Base-by-base conservation (phyloP, 2,888 invertebrate genomes). In the Criorhina ranunculi region DNA sequence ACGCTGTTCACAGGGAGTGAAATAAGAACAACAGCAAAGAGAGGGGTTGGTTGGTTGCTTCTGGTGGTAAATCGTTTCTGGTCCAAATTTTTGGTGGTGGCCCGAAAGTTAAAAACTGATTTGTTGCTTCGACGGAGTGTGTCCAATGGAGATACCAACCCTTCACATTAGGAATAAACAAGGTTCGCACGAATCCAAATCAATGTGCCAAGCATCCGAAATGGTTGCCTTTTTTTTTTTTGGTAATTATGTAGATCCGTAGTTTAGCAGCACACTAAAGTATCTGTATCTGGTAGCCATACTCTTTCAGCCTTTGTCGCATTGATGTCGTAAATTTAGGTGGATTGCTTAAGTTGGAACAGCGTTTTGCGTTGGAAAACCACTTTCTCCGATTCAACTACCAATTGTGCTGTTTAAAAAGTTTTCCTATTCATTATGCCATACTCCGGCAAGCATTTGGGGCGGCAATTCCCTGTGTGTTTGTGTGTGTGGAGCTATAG, bases 101-200 rank as follows among this genome's bases (percentile, higher is more conserved):
- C 35, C 66, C 49, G 60, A 37, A 85, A 79, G 85, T 80, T 85
- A 69, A 75, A 85, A 85, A 80, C 85, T 80, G 85, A 79, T 85
- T 85, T 85, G 80, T 75, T 80, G 80, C 85, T 85, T 85, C 75
- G 70, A n/a, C 73, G 69, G 73, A 85, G 79, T 79, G 79, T 85
- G 83, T 76, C 80, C 69, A 35, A 83, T 67, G 69, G 46, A 85
- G 73, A 69, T 64, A 79, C 57, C 17, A n/a, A 15, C 85, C 79
- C 75, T 75, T 76, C 80, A 69, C 75, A 73, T 73, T 64, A 62
- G 57, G 49, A 46, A 42, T 53, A 51, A 72, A 82, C 44, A 42
- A n/a, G n/a, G n/a, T 83, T 83, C 67, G 60, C 75, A 85, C 59
- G 66, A 64, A 80, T 80, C 70, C 51, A 80, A 85, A 85, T 85